Evolutionary conservation across 2,888 invertebrate genomes (phyloP).

Genomic region (Leucozona laternaria): DNA sequence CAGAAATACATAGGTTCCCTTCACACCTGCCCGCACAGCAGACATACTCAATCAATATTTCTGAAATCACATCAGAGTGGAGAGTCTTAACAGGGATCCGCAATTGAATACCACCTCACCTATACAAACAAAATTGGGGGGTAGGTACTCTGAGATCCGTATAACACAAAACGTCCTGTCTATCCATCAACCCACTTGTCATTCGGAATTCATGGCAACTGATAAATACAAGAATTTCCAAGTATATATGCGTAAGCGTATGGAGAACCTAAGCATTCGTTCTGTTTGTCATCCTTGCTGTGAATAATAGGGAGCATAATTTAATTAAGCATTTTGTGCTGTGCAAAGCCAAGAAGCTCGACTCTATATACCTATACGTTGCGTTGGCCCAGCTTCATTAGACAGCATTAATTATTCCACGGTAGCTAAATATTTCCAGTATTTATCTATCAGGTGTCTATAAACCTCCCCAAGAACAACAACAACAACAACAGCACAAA

Average conservation of each 20-base stretch:
- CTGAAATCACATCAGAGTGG: conserved; percentile 37
- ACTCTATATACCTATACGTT: background rate
- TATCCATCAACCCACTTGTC: conserved; percentile 17
- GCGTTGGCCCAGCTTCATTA: background rate
- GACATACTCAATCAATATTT: conserved; percentile 48
- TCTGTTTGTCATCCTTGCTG: conserved; percentile 43
- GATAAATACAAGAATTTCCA: conserved; percentile 49
- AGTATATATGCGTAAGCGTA: background rate
- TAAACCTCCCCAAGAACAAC: background rate
- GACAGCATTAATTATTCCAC: conserved; percentile 57
- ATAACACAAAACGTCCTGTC: background rate
- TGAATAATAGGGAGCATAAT: conserved; percentile 70
- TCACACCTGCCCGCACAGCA: conserved; percentile 42
- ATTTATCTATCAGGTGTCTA: conserved; percentile 5
- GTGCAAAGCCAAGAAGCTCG: conserved; percentile 28
- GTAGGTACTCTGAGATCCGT: background rate
- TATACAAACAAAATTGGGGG: background rate
- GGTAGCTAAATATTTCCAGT: conserved; percentile 29
- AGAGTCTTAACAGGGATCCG: background rate
- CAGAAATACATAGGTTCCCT: background rate
- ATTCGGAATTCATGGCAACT: conserved; percentile 51
- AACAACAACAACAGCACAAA: background rate
- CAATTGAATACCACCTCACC: background rate
- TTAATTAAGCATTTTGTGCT: conserved; percentile 57
- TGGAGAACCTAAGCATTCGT: conserved; percentile 11